A percentile compares a stretch with the other conserved stretches of the same genome.
These are phyloP conservation scores for Melinaea menophilus DNA, from an alignment of 2,888 invertebrate species.

Conservation along the genomic window DNA sequence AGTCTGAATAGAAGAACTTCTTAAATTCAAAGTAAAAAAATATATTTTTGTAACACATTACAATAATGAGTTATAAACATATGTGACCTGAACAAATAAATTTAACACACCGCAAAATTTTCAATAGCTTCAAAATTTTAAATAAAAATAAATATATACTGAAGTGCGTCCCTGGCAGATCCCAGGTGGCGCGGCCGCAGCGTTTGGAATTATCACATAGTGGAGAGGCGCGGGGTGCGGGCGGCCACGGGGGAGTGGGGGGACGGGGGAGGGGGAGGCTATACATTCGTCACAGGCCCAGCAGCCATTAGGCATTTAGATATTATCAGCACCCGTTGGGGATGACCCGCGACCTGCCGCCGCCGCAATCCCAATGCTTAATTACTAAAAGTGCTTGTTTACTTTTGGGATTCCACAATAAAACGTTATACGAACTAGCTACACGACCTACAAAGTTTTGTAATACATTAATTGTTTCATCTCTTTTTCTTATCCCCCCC, in stretches of 20 bases:
- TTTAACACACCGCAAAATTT: conserved; percentile 8
- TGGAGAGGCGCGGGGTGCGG: conserved; percentile 61
- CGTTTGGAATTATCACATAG: conserved; percentile 79
- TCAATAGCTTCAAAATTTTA: not conserved
- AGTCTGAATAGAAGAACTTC: too few species aligned
- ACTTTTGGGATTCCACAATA: conserved; percentile 34
- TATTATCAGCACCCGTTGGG: conserved; percentile 74
- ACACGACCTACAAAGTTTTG: conserved; percentile 11
- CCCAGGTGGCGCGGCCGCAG: conserved; percentile 79
- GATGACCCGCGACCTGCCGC: conserved; percentile 71
- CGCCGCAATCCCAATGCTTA: conserved; percentile 69
- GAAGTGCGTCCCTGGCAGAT: conserved; percentile 67
- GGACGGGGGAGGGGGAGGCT: conserved; percentile 46
- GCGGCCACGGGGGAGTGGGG: conserved; percentile 37
- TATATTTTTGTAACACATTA: too few species aligned
- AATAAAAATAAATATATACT: not conserved
- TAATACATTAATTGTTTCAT: conserved; percentile 29
- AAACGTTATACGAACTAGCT: conserved; percentile 3
- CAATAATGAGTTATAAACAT: too few species aligned
- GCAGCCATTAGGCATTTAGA: conserved; percentile 80
- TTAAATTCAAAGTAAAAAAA: too few species aligned
- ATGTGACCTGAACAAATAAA: too few species aligned
- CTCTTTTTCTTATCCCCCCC: conserved; percentile 32
- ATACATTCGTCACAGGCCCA: conserved; percentile 79
- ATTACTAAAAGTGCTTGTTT: conserved; percentile 74